Conservation (phyloP, 2,113 vertebrate species). For the Rallus limicola region DNA sequence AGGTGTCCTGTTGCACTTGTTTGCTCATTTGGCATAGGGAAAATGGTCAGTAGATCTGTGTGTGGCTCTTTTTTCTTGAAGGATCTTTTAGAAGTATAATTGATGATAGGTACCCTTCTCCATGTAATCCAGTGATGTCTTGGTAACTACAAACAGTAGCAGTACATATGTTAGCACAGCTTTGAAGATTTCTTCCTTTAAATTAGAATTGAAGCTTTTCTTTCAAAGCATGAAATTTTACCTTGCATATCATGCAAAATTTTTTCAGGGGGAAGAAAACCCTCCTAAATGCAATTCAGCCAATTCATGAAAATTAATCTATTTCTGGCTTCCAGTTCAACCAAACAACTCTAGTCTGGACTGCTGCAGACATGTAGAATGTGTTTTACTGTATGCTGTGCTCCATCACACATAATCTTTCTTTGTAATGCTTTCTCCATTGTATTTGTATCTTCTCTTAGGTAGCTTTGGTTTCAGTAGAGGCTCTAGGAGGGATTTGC, state of each 20-base stretch:
- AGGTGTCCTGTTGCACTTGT: background rate
- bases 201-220: background rate
- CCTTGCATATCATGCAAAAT: background rate
- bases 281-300: background rate
- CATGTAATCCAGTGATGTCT: background rate
- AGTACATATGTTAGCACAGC: fast-evolving
- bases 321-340: background rate
- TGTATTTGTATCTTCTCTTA: background rate
- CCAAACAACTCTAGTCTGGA: background rate
- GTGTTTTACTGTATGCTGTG: background rate
- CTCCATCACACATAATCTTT: background rate
- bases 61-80: background rate
- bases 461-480: background rate
- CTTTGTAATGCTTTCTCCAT: background rate
- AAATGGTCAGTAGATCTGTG: background rate
- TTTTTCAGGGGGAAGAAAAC: background rate
- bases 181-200: background rate
- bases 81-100: background rate
- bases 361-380: background rate
- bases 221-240: background rate
- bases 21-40: background rate
- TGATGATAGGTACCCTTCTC: background rate
- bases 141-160: background rate
- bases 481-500: background rate
- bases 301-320: background rate